These are phyloP conservation scores for Styela plicata DNA, from an alignment of 23 tunicate genomes.

Conservation along the genomic window DNA sequence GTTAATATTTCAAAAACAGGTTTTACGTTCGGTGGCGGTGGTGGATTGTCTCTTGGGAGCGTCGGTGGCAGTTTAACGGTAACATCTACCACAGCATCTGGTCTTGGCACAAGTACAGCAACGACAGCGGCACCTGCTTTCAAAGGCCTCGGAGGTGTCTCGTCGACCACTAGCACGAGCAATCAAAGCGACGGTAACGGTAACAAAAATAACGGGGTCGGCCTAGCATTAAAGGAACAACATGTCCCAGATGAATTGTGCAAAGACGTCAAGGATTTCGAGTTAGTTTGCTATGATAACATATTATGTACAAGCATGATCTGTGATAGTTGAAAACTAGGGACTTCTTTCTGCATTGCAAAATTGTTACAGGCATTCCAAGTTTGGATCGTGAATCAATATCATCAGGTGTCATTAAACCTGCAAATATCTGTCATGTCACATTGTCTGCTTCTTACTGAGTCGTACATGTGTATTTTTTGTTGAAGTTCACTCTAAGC, in stretches of 20 bases:
- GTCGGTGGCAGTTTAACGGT: slow-evolving; percentile 12
- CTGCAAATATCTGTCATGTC: no score
- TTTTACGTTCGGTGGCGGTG: background rate
- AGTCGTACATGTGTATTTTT: no score
- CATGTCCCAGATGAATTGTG: slow-evolving; percentile 62
- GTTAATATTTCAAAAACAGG: background rate
- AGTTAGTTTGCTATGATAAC: slow-evolving; percentile 69
- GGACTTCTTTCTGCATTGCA: no score
- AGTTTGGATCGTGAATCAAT: no score
- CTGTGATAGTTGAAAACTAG: no score
- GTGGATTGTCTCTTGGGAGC: slow-evolving; percentile 16
- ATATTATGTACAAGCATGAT: no score
- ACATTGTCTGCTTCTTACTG: no score
- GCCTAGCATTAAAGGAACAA: slow-evolving; percentile 77
- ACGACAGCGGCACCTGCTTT: slow-evolving; percentile 42
- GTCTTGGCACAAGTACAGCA: background rate
- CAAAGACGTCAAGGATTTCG: slow-evolving; percentile 68
- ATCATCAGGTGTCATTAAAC: no score
- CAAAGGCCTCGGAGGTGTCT: slow-evolving; percentile 68
- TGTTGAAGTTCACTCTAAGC: no score
- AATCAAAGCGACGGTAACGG: slow-evolving; percentile 41
- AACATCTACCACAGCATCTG: background rate
- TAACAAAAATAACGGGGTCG: slow-evolving; percentile 40
- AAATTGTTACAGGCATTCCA: no score
- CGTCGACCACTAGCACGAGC: slow-evolving; percentile 26